phyloP scores from a whole-genome alignment of 2,797 vertebrate genomes.

The Stomatorhinus walkeri region DNA sequence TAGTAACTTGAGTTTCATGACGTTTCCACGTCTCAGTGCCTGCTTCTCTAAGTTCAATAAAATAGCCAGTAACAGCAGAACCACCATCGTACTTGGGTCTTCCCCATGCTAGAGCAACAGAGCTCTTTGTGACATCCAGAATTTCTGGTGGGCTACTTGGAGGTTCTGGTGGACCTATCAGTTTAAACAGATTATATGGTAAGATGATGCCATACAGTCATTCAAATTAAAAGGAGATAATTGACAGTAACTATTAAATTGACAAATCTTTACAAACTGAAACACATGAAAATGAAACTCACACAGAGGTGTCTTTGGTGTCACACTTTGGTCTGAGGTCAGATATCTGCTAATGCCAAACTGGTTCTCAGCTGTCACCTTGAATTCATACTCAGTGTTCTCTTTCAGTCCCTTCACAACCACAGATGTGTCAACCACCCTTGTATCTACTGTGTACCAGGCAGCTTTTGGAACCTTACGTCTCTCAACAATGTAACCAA shows the following conservation, averaged over 20 bases:
- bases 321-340: constrained; percentile 72
- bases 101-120: constrained; percentile 85
- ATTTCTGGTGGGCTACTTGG: constrained; percentile 87
- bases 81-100: constrained; percentile 94
- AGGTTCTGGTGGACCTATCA: constrained; percentile 76
- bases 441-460: constrained; percentile 90
- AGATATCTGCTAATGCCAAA: constrained; percentile 74
- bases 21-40: constrained; percentile 86
- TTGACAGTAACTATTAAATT: neutral
- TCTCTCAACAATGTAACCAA: constrained; percentile 76
- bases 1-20: constrained; percentile 77
- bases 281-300: constrained; percentile 46
- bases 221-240: constrained; percentile 11
- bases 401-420: constrained; percentile 80
- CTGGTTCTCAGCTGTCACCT: constrained; percentile 80
- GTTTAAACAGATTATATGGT: neutral
- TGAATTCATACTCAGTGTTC: constrained; percentile 79
- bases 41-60: constrained; percentile 82
- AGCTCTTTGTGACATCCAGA: constrained; percentile 90
- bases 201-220: neutral
- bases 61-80: constrained; percentile 89
- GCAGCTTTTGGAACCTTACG: constrained; percentile 85
- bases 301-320: constrained; percentile 80
- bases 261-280: neutral
- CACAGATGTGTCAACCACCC: constrained; percentile 63